These are phyloP conservation scores for Cathartes aura DNA, from an alignment of 2,113 vertebrate species.

Conservation along the genomic window DNA sequence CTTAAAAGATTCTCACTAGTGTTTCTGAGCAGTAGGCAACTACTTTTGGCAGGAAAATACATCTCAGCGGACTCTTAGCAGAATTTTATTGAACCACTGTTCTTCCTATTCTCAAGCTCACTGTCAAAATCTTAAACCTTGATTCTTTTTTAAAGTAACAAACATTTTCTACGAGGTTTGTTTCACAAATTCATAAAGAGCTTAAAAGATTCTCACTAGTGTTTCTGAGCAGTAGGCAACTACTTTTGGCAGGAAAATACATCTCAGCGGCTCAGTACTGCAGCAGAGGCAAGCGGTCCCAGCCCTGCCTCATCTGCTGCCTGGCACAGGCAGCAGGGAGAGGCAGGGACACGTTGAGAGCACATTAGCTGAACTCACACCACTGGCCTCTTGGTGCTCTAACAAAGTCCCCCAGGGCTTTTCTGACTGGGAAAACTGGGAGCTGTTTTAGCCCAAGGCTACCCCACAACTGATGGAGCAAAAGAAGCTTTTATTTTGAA, in stretches of 20 bases:
- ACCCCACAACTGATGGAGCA: background rate
- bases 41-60: background rate
- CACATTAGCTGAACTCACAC: background rate
- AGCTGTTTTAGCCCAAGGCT: background rate
- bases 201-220: background rate
- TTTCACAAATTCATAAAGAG: background rate
- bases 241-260: background rate
- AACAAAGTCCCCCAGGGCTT: background rate
- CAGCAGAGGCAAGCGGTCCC: background rate
- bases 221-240: background rate
- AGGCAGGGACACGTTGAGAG: background rate
- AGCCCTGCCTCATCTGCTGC: background rate
- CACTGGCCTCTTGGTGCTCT: background rate
- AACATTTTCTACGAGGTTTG: background rate
- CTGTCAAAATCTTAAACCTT: background rate
- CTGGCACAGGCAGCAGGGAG: background rate
- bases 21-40: background rate
- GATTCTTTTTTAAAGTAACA: background rate
- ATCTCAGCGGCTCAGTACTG: rapidly evolving
- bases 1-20: background rate
- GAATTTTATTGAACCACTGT: background rate
- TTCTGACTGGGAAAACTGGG: background rate
- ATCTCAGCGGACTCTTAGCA: background rate
- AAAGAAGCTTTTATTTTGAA: background rate
- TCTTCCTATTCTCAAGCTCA: background rate